These are phyloP conservation scores for Mythimna albipuncta DNA, from an alignment of 2,888 invertebrate species.

Conservation along the genomic window DNA sequence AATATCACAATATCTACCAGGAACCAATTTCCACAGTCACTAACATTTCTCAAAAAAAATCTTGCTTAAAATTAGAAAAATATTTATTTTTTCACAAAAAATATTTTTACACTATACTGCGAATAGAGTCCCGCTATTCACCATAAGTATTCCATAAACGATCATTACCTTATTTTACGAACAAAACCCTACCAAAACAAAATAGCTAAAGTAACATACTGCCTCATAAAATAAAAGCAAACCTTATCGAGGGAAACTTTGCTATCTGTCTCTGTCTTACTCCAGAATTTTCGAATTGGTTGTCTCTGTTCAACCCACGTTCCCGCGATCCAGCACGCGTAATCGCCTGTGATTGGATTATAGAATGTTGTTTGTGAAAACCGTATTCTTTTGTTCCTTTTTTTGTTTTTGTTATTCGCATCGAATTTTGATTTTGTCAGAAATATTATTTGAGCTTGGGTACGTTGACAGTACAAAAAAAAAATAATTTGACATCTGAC, in stretches of 20 bases:
- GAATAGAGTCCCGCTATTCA: constrained; percentile 37
- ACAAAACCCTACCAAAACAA: constrained; percentile 52
- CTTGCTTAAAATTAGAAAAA: no score
- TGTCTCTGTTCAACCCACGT: constrained; percentile 36
- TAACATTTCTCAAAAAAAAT: no score
- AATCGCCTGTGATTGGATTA: constrained; percentile 62
- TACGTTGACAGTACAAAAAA: constrained; percentile 30
- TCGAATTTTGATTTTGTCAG: constrained; percentile 31
- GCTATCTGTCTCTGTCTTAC: constrained; percentile 34
- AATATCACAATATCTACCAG: no score
- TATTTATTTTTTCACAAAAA: not conserved
- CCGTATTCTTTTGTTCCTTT: constrained; percentile 27
- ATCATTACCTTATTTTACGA: constrained; percentile 43
- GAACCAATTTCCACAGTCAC: no score
- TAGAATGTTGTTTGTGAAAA: constrained; percentile 52
- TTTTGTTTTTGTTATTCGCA: constrained; percentile 37
- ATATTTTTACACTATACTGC: not conserved
- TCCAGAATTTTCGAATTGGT: not conserved
- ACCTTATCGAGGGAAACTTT: constrained; percentile 49
- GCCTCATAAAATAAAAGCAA: constrained; percentile 62
- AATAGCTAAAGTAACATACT: constrained; percentile 58
- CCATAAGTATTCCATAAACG: constrained; percentile 31
- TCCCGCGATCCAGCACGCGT: constrained; percentile 43
- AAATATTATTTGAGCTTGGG: constrained; percentile 11
- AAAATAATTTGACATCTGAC: constrained; percentile 42